A percentile compares a stretch with the other conserved stretches of the same genome.
phyloP scores from a whole-genome alignment of 2,888 invertebrate genomes.

The Philaethria dido region DNA sequence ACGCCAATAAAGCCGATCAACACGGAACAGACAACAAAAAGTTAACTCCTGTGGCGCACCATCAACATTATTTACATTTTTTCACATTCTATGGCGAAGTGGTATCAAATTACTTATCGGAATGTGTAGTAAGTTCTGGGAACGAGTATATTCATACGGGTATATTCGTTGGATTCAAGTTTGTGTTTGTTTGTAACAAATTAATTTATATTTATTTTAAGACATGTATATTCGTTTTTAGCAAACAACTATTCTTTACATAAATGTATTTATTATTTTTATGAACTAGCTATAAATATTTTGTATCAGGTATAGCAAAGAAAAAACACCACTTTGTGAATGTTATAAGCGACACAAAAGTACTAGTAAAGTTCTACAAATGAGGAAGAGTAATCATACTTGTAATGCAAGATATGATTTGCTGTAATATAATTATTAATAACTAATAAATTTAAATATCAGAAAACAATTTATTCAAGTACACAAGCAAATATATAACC shows the following conservation, averaged over 20 bases:
- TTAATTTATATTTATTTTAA: not conserved
- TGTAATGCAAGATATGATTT: too few relatives aligned
- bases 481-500: not conserved
- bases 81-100: constrained; percentile 63
- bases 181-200: not conserved
- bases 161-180: constrained; percentile 27
- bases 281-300: too few relatives aligned
- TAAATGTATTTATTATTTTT: too few relatives aligned
- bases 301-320: too few relatives aligned
- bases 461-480: too few relatives aligned
- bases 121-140: constrained; percentile 66
- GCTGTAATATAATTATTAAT: too few relatives aligned
- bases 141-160: constrained; percentile 33
- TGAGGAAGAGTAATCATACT: too few relatives aligned
- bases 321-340: not conserved
- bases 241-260: too few relatives aligned
- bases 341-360: not conserved
- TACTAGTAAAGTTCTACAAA: not conserved
- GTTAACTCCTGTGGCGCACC: constrained; percentile 63
- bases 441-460: too few relatives aligned
- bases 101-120: constrained; percentile 79
- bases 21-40: constrained; percentile 60
- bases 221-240: too few relatives aligned
- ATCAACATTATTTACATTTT: constrained; percentile 73
- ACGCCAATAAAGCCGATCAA: constrained; percentile 70